Evolutionary conservation across 2,888 invertebrate species (phyloP).

Genomic region (Lycaena phlaeas): DNA sequence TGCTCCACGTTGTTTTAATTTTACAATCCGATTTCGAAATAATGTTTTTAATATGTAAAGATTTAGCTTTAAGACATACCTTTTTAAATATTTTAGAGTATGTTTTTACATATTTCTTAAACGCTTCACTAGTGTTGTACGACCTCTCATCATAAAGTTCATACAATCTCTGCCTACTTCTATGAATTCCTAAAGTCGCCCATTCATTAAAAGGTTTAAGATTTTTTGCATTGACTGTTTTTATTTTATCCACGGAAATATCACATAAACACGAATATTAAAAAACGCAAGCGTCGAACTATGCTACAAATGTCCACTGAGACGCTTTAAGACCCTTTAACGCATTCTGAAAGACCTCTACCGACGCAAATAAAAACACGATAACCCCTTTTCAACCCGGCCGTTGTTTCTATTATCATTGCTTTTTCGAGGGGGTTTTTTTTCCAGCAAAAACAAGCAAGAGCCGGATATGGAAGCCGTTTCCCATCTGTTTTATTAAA

Average conservation of each 20-base stretch:
- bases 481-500: constrained; percentile 68
- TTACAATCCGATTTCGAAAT: too few relatives aligned
- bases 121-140: too few relatives aligned
- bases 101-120: too few relatives aligned
- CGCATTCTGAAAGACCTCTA: constrained; percentile 35
- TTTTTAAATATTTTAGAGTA: too few relatives aligned
- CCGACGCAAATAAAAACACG: constrained; percentile 56
- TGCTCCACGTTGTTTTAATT: too few relatives aligned
- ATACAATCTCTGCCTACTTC: too few relatives aligned
- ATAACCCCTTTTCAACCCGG: constrained; percentile 56
- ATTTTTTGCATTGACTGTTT: too few relatives aligned
- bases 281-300: constrained; percentile 7
- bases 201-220: too few relatives aligned
- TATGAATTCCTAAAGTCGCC: too few relatives aligned
- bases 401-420: constrained; percentile 68
- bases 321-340: constrained; percentile 46
- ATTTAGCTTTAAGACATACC: too few relatives aligned
- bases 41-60: too few relatives aligned
- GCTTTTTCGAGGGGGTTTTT: constrained; percentile 54
- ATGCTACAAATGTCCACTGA: constrained; percentile 20
- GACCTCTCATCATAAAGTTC: too few relatives aligned
- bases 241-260: constrained; percentile 10
- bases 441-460: constrained; percentile 52
- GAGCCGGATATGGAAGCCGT: constrained; percentile 57
- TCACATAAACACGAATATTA: constrained; percentile 9